Percentiles rank a stretch among this genome's conserved stretches.
phyloP scores from a whole-genome alignment of 2,113 vertebrate species.

The Panthera tigris region DNA sequence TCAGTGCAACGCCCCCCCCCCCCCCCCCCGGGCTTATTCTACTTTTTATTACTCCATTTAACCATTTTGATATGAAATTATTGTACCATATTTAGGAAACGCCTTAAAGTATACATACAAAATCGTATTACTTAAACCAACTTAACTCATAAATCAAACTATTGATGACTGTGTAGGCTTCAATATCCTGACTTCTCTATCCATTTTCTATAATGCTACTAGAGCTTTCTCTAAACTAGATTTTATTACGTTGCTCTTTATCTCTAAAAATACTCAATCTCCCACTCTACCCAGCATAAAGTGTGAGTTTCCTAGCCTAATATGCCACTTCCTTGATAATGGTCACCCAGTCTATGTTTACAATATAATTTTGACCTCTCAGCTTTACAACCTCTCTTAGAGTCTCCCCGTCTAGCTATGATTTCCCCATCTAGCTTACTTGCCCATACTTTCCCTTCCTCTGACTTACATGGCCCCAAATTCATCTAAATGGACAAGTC shows the following conservation, averaged over 20 bases:
- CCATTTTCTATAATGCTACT: background rate
- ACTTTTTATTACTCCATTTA: background rate
- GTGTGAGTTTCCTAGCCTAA: background rate
- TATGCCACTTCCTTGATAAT: background rate
- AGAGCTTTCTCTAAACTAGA: background rate
- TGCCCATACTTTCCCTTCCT: background rate
- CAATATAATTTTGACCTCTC: background rate
- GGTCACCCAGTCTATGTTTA: background rate
- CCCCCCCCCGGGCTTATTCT: background rate
- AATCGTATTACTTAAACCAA: background rate
- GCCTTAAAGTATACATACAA: background rate
- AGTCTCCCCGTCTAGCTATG: background rate
- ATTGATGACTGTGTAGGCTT: background rate
- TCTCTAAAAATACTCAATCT: background rate
- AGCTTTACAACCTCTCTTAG: background rate
- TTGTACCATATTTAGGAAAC: background rate
- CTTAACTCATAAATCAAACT: background rate
- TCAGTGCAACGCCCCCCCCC: rapidly evolving
- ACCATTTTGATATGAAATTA: background rate
- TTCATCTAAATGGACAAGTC: background rate
- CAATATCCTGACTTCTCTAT: background rate
- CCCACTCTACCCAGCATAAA: background rate
- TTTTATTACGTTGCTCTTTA: background rate
- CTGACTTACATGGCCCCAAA: background rate
- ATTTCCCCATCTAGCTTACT: background rate